phyloP scores from a whole-genome alignment of 64 coral and sea anemone genomes.

The Trachythela sp. region DNA sequence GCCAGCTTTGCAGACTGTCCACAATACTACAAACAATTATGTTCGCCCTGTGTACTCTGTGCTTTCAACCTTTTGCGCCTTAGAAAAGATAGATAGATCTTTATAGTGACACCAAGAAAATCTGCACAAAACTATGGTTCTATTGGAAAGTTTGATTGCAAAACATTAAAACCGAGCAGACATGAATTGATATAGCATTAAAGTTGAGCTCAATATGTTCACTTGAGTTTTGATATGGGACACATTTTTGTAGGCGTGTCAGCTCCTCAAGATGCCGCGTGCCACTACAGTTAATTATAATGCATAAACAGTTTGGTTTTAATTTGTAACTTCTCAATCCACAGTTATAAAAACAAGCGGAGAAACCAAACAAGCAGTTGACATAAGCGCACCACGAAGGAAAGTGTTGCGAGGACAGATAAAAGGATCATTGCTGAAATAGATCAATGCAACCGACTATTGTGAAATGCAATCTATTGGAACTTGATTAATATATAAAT shows the following conservation, averaged over 20 bases:
- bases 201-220: background rate
- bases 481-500: no score
- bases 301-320: background rate
- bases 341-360: background rate
- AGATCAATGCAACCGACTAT: no score
- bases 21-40: background rate
- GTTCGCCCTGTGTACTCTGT: background rate
- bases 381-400: background rate
- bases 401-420: background rate
- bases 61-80: no score
- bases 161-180: background rate
- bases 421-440: background rate
- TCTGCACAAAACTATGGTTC: background rate
- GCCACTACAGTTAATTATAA: background rate
- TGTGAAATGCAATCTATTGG: no score
- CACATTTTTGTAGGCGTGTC: background rate
- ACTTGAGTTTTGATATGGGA: background rate
- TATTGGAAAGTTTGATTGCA: background rate
- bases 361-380: background rate
- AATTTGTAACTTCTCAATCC: background rate
- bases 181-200: background rate
- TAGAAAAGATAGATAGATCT: no score
- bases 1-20: background rate
- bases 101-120: no score
- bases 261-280: background rate